These are phyloP conservation scores for Gandaritis pyraliata DNA, from an alignment of 2,888 invertebrate genomes.

Conservation along the genomic window DNA sequence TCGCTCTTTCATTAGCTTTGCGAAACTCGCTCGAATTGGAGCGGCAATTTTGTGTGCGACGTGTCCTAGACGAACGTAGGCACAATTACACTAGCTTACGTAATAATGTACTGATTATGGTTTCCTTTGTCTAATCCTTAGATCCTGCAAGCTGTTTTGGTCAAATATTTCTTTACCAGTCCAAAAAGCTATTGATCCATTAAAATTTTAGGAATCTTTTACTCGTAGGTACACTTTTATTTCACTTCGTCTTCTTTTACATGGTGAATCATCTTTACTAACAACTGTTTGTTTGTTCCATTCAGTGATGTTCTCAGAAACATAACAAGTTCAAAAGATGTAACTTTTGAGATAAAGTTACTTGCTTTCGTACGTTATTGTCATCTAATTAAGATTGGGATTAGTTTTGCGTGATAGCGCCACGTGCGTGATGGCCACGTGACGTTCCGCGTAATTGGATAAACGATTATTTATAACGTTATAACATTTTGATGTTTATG, in stretches of 20 bases:
- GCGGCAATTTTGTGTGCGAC: conserved; percentile 76
- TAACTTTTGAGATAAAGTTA: conserved; percentile 2
- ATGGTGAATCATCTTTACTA: too few species aligned
- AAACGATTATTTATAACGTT: conserved; percentile 37
- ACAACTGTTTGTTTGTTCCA: neutral
- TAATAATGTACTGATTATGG: conserved; percentile 8
- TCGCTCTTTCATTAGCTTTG: conserved; percentile 71
- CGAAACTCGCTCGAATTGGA: conserved; percentile 78
- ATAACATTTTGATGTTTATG: conserved; percentile 30
- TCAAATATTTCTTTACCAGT: neutral
- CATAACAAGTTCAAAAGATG: neutral
- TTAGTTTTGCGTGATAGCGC: conserved; percentile 26
- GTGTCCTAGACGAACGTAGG: conserved; percentile 65
- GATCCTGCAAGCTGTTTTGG: neutral
- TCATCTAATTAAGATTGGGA: conserved; percentile 25
- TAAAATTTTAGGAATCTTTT: too few species aligned
- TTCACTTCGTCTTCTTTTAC: too few species aligned
- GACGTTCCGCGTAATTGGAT: conserved; percentile 34
- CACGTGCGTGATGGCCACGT: conserved; percentile 34
- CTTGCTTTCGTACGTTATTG: conserved; percentile 20
- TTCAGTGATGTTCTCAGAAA: neutral
- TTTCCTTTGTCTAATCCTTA: conserved; percentile 1
- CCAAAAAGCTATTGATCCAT: too few species aligned
- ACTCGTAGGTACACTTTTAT: too few species aligned
- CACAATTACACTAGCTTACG: conserved; percentile 16